Conservation (phyloP, 1,140 invertebrate genomes). For the Meloidogyne floridensis region DNA sequence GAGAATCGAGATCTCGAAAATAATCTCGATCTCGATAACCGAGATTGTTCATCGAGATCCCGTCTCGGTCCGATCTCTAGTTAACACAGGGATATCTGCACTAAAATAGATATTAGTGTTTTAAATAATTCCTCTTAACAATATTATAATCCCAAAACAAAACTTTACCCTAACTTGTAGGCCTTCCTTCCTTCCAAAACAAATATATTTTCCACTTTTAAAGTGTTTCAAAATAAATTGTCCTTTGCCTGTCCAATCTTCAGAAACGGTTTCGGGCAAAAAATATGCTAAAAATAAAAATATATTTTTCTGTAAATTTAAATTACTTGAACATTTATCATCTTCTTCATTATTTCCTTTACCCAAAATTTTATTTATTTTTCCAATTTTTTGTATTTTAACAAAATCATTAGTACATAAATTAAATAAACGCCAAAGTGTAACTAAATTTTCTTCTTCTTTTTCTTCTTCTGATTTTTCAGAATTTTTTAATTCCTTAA, state of each 20-base stretch:
- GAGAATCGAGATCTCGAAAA: too few species aligned
- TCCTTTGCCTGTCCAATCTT: background rate
- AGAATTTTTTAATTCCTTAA: background rate
- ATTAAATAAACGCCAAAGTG: slow-evolving; percentile 1
- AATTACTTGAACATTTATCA: background rate
- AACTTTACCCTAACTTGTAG: background rate
- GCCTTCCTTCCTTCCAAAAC: background rate
- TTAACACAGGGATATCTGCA: too few species aligned
- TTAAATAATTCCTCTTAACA: too few species aligned
- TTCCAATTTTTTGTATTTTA: background rate
- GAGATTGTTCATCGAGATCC: too few species aligned
- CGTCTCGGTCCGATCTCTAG: too few species aligned
- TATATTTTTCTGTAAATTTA: background rate
- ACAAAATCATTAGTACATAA: slow-evolving; percentile 1
- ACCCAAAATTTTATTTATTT: background rate
- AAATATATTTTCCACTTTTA: background rate
- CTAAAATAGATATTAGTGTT: too few species aligned
- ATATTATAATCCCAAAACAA: background rate
- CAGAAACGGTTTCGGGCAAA: background rate
- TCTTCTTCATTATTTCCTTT: background rate
- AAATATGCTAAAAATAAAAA: background rate
- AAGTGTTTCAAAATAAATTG: slow-evolving; percentile 10
- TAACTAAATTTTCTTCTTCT: background rate
- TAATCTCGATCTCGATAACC: too few species aligned
- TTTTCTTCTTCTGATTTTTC: background rate